Evolutionary conservation across 2,797 vertebrate species (phyloP).

Genomic region (Macroramphosus scolopax): DNA sequence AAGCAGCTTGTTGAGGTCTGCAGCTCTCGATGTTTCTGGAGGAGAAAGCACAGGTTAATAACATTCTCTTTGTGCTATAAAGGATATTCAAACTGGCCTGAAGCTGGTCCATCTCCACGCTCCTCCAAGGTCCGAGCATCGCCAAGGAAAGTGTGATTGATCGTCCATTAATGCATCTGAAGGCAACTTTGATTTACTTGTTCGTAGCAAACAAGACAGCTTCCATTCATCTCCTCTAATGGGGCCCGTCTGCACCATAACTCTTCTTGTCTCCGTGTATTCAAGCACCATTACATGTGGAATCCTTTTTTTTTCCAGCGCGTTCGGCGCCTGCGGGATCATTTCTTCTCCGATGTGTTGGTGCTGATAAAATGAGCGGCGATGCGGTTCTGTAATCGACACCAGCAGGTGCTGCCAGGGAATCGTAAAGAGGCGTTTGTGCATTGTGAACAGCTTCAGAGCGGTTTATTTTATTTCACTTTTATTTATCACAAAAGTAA

Average conservation of each 20-base stretch:
- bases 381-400: too few relatives aligned
- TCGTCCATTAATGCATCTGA: slow-evolving; percentile 69
- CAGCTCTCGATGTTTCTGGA: too few relatives aligned
- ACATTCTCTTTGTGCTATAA: slow-evolving; percentile 22
- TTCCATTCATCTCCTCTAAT: slow-evolving; percentile 76
- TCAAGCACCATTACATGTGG: slow-evolving; percentile 62
- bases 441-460: too few relatives aligned
- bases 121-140: slow-evolving; percentile 58
- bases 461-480: slow-evolving; percentile 26
- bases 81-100: slow-evolving; percentile 20
- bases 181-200: slow-evolving; percentile 73
- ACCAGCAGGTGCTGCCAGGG: too few relatives aligned
- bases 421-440: too few relatives aligned
- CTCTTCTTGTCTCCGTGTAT: slow-evolving; percentile 66
- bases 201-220: slow-evolving; percentile 68
- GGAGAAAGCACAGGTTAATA: too few relatives aligned
- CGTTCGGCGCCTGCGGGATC: too few relatives aligned
- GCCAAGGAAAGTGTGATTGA: slow-evolving; percentile 71
- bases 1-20: too few relatives aligned
- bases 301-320: slow-evolving; percentile 59
- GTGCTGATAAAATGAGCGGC: slow-evolving; percentile 38
- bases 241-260: slow-evolving; percentile 58
- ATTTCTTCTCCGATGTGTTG: slow-evolving; percentile 26
- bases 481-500: slow-evolving; percentile 33
- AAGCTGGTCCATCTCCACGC: slow-evolving; percentile 26